Percentiles rank a stretch among this genome's conserved stretches.
These are phyloP conservation scores for Drosophila prolongata DNA, from an alignment of 2,888 invertebrate species.

Conservation along the genomic window DNA sequence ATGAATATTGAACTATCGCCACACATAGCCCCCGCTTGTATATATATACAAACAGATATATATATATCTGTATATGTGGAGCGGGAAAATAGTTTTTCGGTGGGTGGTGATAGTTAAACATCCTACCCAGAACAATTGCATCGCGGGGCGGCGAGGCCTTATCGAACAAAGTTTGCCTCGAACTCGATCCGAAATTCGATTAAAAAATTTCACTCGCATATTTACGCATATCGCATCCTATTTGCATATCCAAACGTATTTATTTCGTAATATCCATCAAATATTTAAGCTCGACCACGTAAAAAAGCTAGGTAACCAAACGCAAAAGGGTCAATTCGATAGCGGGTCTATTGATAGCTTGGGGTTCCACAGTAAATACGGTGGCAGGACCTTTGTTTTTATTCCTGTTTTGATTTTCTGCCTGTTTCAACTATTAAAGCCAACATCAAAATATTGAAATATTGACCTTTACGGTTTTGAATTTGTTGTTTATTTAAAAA, in stretches of 20 bases:
- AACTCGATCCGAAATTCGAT: constrained; percentile 26
- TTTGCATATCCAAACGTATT: constrained; percentile 20
- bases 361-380: neutral
- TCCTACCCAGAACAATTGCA: constrained; percentile 12
- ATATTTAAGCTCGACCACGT: constrained; percentile 19
- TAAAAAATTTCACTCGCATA: constrained; percentile 34
- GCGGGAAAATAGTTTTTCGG: constrained; percentile 38
- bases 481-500: no score
- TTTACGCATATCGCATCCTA: constrained; percentile 35
- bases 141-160: neutral
- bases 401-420: neutral
- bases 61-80: constrained; percentile 6
- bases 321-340: constrained; percentile 17
- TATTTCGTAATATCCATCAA: constrained; percentile 21
- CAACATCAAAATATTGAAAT: neutral
- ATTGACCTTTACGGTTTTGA: no score
- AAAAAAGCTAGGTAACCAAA: constrained; percentile 13
- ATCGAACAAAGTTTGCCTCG: constrained; percentile 28
- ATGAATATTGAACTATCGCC: constrained; percentile 77
- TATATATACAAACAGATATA: constrained; percentile 2
- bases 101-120: constrained; percentile 16
- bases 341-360: constrained; percentile 8
- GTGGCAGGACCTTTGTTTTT: neutral
- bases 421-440: neutral
- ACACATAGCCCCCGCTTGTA: constrained; percentile 3